Evolutionary conservation across 2,113 vertebrate species (phyloP).

Genomic region (Leucosticte australis): DNA sequence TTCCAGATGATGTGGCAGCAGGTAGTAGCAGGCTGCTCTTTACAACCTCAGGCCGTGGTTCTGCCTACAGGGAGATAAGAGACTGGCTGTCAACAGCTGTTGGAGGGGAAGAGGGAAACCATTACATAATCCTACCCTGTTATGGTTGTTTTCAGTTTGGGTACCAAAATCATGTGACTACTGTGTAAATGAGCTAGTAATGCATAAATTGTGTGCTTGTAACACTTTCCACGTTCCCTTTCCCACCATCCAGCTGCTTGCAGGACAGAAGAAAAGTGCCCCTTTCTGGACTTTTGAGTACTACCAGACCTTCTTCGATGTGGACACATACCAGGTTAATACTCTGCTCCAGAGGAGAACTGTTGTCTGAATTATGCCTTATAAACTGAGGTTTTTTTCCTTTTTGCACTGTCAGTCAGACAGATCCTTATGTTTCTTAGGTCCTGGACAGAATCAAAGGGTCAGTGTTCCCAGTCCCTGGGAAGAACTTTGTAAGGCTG

Average conservation of each 20-base stretch:
- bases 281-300: slow-evolving; percentile 98
- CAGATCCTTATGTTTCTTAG: slow-evolving; percentile 61
- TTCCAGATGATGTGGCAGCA: background rate
- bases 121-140: background rate
- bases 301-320: slow-evolving; percentile 93
- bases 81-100: background rate
- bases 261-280: slow-evolving; percentile 86
- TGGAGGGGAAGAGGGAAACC: background rate
- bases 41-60: background rate
- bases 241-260: slow-evolving; percentile 80
- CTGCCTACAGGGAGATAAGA: background rate
- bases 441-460: slow-evolving; percentile 93
- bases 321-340: slow-evolving; percentile 90
- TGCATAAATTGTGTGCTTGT: background rate
- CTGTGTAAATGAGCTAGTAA: background rate
- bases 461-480: slow-evolving; percentile 88
- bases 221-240: background rate
- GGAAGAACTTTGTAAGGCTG: slow-evolving; percentile 91
- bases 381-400: background rate
- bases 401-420: background rate
- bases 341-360: background rate
- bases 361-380: background rate
- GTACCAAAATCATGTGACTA: background rate
- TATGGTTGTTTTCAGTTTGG: background rate
- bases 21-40: background rate